Percentiles rank a stretch among this genome's conserved stretches.
These are phyloP conservation scores for Drosophila melanosoma DNA, from an alignment of 2,888 invertebrate species.

Conservation along the genomic window DNA sequence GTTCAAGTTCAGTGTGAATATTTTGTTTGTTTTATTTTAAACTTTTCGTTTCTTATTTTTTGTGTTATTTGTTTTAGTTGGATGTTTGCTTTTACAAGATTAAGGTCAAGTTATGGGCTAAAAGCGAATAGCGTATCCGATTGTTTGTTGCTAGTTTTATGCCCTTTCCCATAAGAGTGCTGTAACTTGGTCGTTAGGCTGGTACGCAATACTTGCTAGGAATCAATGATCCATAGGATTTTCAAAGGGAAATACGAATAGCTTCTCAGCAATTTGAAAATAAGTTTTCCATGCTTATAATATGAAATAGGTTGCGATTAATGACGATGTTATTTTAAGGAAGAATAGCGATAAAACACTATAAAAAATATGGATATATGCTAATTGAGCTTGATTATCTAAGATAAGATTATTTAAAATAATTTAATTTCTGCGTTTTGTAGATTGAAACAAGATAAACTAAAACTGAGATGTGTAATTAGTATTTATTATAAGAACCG, in stretches of 20 bases:
- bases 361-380: background rate
- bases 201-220: background rate
- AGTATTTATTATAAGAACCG: background rate
- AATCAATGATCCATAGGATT: background rate
- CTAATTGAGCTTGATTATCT: background rate
- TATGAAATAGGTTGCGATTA: background rate
- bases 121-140: slow-evolving; percentile 10
- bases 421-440: background rate
- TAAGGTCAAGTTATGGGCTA: slow-evolving; percentile 69
- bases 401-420: background rate
- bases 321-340: background rate
- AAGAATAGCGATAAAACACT: background rate
- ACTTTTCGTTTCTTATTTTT: slow-evolving; percentile 46
- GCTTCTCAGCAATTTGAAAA: background rate
- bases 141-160: slow-evolving; percentile 32
- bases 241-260: background rate
- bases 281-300: background rate
- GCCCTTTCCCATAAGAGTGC: slow-evolving; percentile 48
- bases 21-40: slow-evolving; percentile 62
- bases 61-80: slow-evolving; percentile 40
- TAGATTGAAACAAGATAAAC: background rate
- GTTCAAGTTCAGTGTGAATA: slow-evolving; percentile 68
- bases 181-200: slow-evolving; percentile 8
- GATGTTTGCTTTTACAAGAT: slow-evolving; percentile 65
- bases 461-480: background rate